phyloP scores from a whole-genome alignment of 23 tunicate species.

The Clavelina lepadiformis region DNA sequence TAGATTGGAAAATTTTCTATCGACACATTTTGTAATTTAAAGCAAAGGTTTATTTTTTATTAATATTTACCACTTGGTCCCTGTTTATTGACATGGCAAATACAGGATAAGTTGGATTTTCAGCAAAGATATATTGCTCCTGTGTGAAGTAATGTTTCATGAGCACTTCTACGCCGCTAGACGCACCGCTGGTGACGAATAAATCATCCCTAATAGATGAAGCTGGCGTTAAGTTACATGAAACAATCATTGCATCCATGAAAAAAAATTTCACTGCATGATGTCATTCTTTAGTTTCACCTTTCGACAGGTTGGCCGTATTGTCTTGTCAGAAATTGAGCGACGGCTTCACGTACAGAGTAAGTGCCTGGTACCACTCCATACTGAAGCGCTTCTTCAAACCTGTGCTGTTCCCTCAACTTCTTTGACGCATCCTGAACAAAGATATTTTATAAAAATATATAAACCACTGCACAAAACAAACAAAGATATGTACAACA shows the following conservation, averaged over 20 bases:
- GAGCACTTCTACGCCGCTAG: conserved; percentile 33
- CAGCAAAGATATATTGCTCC: conserved; percentile 46
- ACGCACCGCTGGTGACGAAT: conserved; percentile 45
- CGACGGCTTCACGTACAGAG: conserved; percentile 17
- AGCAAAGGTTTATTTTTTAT: not conserved
- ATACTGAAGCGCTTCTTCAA: conserved; percentile 72
- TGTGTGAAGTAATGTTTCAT: conserved; percentile 30
- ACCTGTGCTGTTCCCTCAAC: conserved; percentile 7
- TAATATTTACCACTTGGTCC: conserved; percentile 20
- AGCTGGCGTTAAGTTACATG: not conserved
- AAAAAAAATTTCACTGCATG: not conserved
- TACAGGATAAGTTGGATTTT: conserved; percentile 68
- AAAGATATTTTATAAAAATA: too few relatives aligned
- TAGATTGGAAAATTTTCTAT: too few relatives aligned
- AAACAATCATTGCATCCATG: not conserved
- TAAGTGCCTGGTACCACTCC: conserved; percentile 18
- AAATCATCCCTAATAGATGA: not conserved
- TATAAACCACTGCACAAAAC: too few relatives aligned
- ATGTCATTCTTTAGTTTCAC: not conserved
- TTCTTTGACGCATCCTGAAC: conserved; percentile 9
- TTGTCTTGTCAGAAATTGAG: conserved; percentile 16
- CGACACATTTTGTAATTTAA: not conserved
- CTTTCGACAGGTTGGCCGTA: conserved; percentile 19
- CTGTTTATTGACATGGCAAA: conserved; percentile 8
- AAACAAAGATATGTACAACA: too few relatives aligned